These are phyloP conservation scores for Gallinago solitaria DNA, from an alignment of 2,797 vertebrate species.

Conservation along the genomic window DNA sequence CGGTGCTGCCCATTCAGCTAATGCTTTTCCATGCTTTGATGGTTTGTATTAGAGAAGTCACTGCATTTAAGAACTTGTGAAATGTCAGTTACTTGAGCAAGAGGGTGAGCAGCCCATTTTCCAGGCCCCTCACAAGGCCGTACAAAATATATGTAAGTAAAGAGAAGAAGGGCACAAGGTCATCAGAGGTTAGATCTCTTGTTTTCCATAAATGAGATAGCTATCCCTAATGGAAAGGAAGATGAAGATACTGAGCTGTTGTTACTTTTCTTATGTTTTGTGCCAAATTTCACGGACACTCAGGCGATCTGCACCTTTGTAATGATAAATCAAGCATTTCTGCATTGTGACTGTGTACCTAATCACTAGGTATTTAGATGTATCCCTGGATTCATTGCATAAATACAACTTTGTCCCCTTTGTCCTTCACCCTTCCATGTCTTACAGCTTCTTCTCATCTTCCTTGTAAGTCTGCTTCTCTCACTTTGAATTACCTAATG, in stretches of 20 bases:
- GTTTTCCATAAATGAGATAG: neutral
- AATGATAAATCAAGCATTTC: neutral
- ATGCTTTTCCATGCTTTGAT: neutral
- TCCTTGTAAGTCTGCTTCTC: neutral
- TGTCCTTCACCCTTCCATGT: neutral
- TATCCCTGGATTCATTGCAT: neutral
- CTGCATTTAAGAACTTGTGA: neutral
- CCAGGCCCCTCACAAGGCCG: neutral
- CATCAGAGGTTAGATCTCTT: neutral
- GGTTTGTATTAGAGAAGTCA: neutral
- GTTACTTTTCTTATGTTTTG: neutral
- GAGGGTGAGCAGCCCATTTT: neutral
- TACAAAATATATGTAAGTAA: neutral
- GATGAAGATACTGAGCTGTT: neutral
- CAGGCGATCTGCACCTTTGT: neutral
- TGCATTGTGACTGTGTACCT: neutral
- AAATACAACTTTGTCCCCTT: neutral
- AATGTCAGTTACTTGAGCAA: neutral
- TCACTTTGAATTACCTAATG: neutral
- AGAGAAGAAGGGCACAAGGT: neutral
- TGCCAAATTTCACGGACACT: neutral
- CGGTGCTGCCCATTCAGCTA: neutral
- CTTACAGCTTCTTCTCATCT: neutral
- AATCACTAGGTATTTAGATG: neutral
- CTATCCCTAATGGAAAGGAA: neutral